Conservation (phyloP, 2,888 invertebrate genomes). For the Nematopogon swammerdamellus region DNA sequence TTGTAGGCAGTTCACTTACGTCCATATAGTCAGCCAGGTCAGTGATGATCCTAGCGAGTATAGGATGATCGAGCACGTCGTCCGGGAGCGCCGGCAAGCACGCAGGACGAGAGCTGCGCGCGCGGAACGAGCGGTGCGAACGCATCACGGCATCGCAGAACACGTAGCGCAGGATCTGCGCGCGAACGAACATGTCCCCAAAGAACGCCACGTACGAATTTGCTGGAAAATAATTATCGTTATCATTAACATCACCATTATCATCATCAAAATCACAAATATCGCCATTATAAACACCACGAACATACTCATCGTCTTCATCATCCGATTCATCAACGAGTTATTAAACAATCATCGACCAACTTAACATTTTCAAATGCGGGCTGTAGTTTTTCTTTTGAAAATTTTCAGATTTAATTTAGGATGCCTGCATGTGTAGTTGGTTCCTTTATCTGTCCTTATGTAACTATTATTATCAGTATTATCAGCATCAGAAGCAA, state of each 20-base stretch:
- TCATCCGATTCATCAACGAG: not conserved
- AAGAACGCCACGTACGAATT: slow-evolving; percentile 79
- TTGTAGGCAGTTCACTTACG: no score
- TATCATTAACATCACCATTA: no score
- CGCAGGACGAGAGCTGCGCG: slow-evolving; percentile 81
- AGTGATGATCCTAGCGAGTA: slow-evolving; percentile 73
- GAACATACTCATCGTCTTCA: not conserved
- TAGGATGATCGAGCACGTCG: slow-evolving; percentile 82
- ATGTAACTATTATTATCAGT: no score
- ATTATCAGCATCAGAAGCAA: no score
- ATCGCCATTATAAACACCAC: no score
- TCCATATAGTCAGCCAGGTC: slow-evolving; percentile 75
- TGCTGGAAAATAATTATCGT: slow-evolving; percentile 39
- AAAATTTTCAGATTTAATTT: no score
- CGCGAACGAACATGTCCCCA: slow-evolving; percentile 91
- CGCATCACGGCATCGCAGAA: slow-evolving; percentile 91
- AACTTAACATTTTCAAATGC: no score
- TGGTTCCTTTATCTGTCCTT: no score
- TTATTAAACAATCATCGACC: not conserved
- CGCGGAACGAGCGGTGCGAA: slow-evolving; percentile 81
- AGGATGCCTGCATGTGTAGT: no score
- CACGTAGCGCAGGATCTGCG: slow-evolving; percentile 83
- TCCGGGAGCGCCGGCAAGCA: slow-evolving; percentile 86
- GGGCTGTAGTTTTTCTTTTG: no score
- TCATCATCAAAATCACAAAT: no score